Conservation (phyloP, 2,797 vertebrate species). For the Chromobotia macracanthus region DNA sequence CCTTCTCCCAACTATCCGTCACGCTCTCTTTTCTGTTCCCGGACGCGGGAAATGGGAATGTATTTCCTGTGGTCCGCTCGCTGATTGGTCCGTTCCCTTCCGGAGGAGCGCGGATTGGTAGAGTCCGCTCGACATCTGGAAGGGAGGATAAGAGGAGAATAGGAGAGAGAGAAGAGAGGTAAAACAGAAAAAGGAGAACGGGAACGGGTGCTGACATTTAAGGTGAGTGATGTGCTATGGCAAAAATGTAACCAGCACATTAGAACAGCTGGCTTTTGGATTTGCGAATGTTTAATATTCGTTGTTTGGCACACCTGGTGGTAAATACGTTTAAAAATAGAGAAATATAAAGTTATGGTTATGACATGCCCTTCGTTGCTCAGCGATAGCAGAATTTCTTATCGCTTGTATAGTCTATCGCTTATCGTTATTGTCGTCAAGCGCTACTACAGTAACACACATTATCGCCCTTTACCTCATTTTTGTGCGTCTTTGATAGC, state of each 20-base stretch:
- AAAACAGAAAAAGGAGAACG: slow-evolving; percentile 51
- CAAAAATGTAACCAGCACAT: slow-evolving; percentile 32
- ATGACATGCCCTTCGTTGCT: slow-evolving; percentile 19
- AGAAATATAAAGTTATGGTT: slow-evolving; percentile 1
- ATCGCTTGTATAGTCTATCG: neutral
- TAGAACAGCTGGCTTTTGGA: neutral
- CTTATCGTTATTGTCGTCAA: too few species aligned
- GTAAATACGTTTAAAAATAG: neutral
- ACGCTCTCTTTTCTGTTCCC: slow-evolving; percentile 1
- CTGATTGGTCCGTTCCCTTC: slow-evolving; percentile 70
- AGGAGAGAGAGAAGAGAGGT: slow-evolving; percentile 52
- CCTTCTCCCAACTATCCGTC: slow-evolving; percentile 24
- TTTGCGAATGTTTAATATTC: neutral
- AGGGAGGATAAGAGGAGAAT: slow-evolving; percentile 63
- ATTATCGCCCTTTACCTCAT: neutral
- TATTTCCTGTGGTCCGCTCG: slow-evolving; percentile 56
- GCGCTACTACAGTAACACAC: neutral
- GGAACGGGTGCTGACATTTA: slow-evolving; percentile 63
- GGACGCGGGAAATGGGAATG: slow-evolving; percentile 30
- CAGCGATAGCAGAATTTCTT: slow-evolving; percentile 18
- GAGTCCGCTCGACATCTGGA: slow-evolving; percentile 64
- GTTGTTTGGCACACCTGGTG: neutral
- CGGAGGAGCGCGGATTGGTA: slow-evolving; percentile 67
- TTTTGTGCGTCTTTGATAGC: neutral
- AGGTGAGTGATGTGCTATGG: slow-evolving; percentile 72